Conservation (phyloP, 2,113 vertebrate genomes). For the Lycaon pictus region DNA sequence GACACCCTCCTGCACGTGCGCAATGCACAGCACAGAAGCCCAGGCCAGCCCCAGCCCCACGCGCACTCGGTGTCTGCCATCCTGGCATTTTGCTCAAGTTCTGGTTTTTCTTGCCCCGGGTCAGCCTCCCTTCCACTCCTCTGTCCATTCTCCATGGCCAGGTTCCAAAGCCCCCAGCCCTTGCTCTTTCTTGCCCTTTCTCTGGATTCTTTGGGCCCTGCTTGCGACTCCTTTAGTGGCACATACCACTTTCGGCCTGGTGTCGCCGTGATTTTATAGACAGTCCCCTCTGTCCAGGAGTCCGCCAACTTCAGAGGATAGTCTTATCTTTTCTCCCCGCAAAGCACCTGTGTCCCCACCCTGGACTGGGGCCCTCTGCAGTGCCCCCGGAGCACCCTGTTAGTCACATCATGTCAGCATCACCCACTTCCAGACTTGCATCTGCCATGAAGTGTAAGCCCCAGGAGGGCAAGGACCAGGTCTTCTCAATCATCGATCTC, state of each 20-base stretch:
- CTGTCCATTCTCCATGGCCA: not conserved
- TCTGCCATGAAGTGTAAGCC: not conserved
- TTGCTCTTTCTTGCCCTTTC: not conserved
- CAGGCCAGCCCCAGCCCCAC: not conserved
- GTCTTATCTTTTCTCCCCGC: not conserved
- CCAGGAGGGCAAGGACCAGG: not conserved
- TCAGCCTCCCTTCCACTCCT: not conserved
- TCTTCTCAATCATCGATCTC: not conserved
- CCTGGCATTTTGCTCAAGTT: not conserved
- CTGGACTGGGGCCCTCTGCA: accelerated
- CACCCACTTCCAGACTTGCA: not conserved
- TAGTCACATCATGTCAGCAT: not conserved
- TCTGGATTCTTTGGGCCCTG: not conserved
- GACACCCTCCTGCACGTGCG: accelerated
- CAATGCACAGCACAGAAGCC: accelerated
- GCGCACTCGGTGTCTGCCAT: accelerated
- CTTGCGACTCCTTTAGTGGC: accelerated
- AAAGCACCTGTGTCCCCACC: not conserved
- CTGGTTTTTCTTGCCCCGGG: not conserved
- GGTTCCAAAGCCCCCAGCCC: not conserved
- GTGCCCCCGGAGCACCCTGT: not conserved
- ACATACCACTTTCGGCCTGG: not conserved
- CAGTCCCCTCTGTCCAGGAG: not conserved
- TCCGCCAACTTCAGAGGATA: not conserved
- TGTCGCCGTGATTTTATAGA: not conserved